Evolutionary conservation across 2,797 vertebrate genomes (phyloP), one percentile per base, ranked within the genome.

Genomic region (Lithobates pipiens): DNA sequence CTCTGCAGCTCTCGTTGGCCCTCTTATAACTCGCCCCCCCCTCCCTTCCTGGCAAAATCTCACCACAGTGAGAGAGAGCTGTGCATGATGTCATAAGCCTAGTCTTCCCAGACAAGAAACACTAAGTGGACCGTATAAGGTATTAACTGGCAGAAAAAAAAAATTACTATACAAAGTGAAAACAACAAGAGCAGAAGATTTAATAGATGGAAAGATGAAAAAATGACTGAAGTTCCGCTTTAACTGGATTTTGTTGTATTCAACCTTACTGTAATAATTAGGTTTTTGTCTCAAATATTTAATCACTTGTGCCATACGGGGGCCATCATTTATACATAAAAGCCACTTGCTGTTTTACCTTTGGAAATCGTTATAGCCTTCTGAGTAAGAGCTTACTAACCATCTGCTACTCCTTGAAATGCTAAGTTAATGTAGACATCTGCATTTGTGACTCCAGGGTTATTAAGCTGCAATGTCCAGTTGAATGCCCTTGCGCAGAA

Each of bases 271-370:
- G 77, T 89, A 92, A 88, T 89, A 90, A 91, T 91, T 91, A 89
- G 27, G 80, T 91, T 90, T 93, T 89, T 88, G 87, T 91, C 89
- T 91, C 85, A 90, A 90, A 91, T 92, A 89, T 90, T 94, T 85
- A 88, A 78, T 93, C 90, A 84, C 89, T 77, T 73, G 90, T 36
- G 61, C 91, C 91, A 93, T 94, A 92, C 92, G 93, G 91, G 88
- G 80, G 88, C 72, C 86, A 91, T 93, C 89, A 88, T 92, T 94
- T 94, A 91, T 91, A 91, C 82, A 89, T 93, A 93, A 93, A 92
- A 92, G 88, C 89, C 90, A 76, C 92, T 94, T 91, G 90, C 91
- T 92, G 89, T 91, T 93, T 88, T 93, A 92, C 90, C 90, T 93
- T 93, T 93, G 89, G 88, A 94, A 93, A 91, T 91, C 42, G 3